Evolutionary conservation across 2,797 vertebrate species (phyloP), one percentile per base, ranked within the genome.

Genomic region (Gallinago nigripennis): DNA sequence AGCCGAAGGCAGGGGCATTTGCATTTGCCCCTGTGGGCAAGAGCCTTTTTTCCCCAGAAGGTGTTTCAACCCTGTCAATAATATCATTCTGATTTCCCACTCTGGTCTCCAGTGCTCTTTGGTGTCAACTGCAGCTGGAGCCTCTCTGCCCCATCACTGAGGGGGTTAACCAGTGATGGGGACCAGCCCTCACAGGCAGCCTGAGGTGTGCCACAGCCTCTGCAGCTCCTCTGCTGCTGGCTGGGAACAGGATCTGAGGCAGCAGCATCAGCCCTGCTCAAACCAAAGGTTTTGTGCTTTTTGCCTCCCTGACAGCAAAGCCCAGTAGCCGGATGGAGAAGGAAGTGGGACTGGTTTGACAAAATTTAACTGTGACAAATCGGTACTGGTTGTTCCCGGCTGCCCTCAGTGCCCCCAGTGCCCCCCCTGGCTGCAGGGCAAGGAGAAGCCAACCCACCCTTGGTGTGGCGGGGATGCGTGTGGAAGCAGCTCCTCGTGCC

Each of bases 391-490:
- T 79, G 33, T 65, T 86, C 45, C 39, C 2, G 0, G 53, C 33
- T 80, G 43, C 28, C 35, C 30, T 86, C 31, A 3, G 25, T 30
- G 16, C 21, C 25, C n/a, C 43, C 8, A 1, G 15, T 61, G 46
- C 46, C 69, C 28, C 28, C 13, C 12, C 7, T 8, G 1, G 31
- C 30, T 53, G 27, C 27, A 63, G 41, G 33, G 9, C 16, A 43
- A 28, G 56, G 17, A 60, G 57, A 71, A 7, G 28, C 45, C 41
- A 75, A 37, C 35, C 5, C 1, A 0, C 23, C 83, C 21, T 57
- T 41, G 39, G 12, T 1, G 1, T 2, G 2, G 24, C 6, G 35
- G 8, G 41, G 45, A 57, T 4, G 2, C 1, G 0, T 1, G 46
- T 58, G 35, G 3, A 4, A 70, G 45, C 14, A 54, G 27, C 39